phyloP scores from a whole-genome alignment of 2,797 vertebrate genomes.

The Holocentrus rufus region DNA sequence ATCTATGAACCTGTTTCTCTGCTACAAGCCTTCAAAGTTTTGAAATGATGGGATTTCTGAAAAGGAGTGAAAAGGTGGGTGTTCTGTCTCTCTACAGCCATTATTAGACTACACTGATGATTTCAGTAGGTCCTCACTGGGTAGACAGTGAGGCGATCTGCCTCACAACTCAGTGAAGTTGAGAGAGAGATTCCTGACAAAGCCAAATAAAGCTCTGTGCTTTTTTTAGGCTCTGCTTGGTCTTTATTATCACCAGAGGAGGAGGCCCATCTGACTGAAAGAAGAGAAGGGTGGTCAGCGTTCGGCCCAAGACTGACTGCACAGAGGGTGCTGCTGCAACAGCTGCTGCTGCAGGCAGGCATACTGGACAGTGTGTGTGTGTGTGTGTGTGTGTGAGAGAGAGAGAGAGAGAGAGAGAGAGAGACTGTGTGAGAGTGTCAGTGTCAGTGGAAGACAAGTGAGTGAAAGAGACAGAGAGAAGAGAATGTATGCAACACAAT shows the following conservation, averaged over 20 bases:
- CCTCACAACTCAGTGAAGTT: neutral
- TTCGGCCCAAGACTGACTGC: neutral
- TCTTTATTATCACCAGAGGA: neutral
- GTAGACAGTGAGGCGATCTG: neutral
- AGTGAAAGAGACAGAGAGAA: neutral
- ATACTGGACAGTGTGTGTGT: neutral
- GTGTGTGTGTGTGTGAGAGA: neutral
- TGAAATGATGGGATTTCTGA: no score
- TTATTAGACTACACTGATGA: no score
- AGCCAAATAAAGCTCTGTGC: slow-evolving; percentile 26
- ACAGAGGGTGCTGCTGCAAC: neutral
- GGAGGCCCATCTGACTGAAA: slow-evolving; percentile 25
- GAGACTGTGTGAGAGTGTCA: no score
- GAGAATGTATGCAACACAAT: no score
- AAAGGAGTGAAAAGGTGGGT: neutral
- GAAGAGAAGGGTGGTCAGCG: slow-evolving; percentile 18
- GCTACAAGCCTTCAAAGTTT: no score
- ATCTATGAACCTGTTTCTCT: no score
- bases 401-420: neutral
- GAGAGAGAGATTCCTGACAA: neutral
- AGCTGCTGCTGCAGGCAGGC: neutral
- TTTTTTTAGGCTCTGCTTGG: slow-evolving; percentile 35
- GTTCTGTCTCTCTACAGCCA: neutral
- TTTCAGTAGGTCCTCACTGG: neutral
- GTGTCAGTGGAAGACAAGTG: no score